Evolutionary conservation across 2,797 vertebrate species (phyloP).

Genomic region (Phrynocephalus guinanensis): DNA sequence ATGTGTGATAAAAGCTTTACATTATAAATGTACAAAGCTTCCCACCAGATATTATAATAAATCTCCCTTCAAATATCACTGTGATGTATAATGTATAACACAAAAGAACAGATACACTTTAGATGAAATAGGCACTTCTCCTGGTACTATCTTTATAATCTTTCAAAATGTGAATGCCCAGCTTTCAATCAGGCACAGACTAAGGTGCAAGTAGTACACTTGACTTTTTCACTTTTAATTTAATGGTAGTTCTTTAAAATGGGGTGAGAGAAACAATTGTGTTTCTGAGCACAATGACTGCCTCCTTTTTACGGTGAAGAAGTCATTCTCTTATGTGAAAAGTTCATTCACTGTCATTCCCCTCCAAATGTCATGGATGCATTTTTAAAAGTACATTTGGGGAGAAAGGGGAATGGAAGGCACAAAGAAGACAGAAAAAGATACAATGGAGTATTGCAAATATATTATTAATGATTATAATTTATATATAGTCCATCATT

Average conservation of each 20-base stretch:
- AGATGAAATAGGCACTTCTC: conserved; percentile 67
- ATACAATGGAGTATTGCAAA: conserved; percentile 49
- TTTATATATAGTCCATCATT: conserved; percentile 38
- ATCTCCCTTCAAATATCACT: conserved; percentile 75
- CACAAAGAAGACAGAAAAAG: conserved; percentile 53
- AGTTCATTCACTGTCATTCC: conserved; percentile 63
- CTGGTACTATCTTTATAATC: conserved; percentile 53
- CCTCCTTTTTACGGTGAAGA: conserved; percentile 54
- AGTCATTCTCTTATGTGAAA: conserved; percentile 65
- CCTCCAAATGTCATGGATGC: conserved; percentile 64
- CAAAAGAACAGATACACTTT: conserved; percentile 65
- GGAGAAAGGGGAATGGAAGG: conserved; percentile 48
- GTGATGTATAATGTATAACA: conserved; percentile 77
- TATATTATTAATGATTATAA: conserved; percentile 28
- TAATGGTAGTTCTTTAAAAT: conserved; percentile 49
- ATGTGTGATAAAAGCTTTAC: conserved; percentile 78
- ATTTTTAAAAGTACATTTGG: conserved; percentile 44
- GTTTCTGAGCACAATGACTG: conserved; percentile 52
- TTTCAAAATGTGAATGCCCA: conserved; percentile 53
- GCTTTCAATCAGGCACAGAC: conserved; percentile 53
- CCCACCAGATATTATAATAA: conserved; percentile 73
- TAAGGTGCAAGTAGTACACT: conserved; percentile 45
- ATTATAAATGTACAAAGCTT: conserved; percentile 78
- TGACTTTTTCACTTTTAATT: conserved; percentile 56
- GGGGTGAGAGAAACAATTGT: conserved; percentile 20